A percentile compares a stretch with the other conserved stretches of the same genome.
phyloP scores from a whole-genome alignment of 1,140 invertebrate species.

The Ericerus pela region DNA sequence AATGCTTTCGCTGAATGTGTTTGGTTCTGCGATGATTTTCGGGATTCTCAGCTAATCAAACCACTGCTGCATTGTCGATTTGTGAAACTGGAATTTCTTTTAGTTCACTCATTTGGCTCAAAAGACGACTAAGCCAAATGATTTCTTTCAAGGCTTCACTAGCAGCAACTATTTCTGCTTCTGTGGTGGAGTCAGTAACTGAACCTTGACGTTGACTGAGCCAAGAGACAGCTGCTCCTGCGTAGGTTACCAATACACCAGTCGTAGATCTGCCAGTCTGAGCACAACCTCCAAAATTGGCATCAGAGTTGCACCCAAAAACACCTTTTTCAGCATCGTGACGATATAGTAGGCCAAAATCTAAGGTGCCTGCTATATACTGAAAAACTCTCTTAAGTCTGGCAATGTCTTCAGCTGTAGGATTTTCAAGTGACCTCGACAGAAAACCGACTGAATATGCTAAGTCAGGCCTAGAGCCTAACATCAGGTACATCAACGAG shows the following conservation, averaged over 20 bases:
- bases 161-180: conserved; percentile 25
- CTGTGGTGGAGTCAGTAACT: conserved; percentile 22
- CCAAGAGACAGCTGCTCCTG: conserved; percentile 20
- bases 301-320: no score
- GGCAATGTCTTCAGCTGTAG: conserved; percentile 20
- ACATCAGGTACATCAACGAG: conserved; percentile 27
- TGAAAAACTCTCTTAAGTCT: conserved; percentile 25
- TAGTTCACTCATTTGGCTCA: no score
- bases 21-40: no score
- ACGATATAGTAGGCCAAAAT: conserved; percentile 15
- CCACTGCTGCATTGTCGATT: no score
- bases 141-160: no score
- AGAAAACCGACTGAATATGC: conserved; percentile 26
- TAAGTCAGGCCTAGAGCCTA: conserved; percentile 32
- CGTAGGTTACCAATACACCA: conserved; percentile 21
- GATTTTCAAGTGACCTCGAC: conserved; percentile 21
- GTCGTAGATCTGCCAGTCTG: conserved; percentile 24
- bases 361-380: conserved; percentile 24
- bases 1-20: no score
- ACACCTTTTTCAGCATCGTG: no score
- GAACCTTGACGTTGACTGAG: conserved; percentile 20
- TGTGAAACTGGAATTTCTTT: no score
- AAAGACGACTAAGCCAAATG: no score
- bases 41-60: no score
- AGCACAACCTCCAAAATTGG: conserved; percentile 19